A percentile compares a stretch with the other conserved stretches of the same genome.
These are phyloP conservation scores for Agonum fuliginosum DNA, from an alignment of 2,888 invertebrate genomes.

Conservation along the genomic window DNA sequence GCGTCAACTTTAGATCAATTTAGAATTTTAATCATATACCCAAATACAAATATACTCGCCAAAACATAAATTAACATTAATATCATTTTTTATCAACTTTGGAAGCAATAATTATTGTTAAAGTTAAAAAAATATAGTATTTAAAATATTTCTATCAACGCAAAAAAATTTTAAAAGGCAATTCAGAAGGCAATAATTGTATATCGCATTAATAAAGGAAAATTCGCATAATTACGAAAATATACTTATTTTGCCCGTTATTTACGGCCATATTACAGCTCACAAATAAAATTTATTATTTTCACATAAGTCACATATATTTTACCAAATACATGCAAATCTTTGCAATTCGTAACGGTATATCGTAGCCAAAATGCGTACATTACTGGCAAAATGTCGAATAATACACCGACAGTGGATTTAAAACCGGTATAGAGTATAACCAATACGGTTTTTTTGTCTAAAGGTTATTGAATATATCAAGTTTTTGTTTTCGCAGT, in stretches of 20 bases:
- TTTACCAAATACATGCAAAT: slow-evolving; percentile 37
- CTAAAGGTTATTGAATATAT: slow-evolving; percentile 56
- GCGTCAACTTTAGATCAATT: too few species aligned
- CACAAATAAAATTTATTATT: slow-evolving; percentile 26
- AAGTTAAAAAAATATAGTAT: slow-evolving; percentile 29
- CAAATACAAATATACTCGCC: too few species aligned
- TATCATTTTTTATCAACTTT: too few species aligned
- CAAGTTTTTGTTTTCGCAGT: slow-evolving; percentile 51
- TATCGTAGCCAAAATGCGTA: slow-evolving; percentile 49
- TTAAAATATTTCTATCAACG: slow-evolving; percentile 49
- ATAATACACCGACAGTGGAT: slow-evolving; percentile 47
- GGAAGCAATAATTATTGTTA: too few species aligned
- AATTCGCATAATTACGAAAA: neutral
- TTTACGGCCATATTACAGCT: neutral
- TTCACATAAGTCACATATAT: slow-evolving; percentile 29
- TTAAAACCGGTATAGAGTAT: slow-evolving; percentile 52
- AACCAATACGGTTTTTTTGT: slow-evolving; percentile 40
- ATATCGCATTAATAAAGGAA: too few species aligned
- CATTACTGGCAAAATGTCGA: slow-evolving; percentile 53
- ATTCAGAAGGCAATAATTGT: too few species aligned
- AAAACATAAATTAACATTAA: too few species aligned
- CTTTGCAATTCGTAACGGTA: slow-evolving; percentile 50
- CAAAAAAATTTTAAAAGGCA: too few species aligned
- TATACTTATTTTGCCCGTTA: neutral
- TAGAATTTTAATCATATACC: too few species aligned